Conservation (phyloP, 2,888 invertebrate genomes). For the Kryphioiulus occultus region DNA sequence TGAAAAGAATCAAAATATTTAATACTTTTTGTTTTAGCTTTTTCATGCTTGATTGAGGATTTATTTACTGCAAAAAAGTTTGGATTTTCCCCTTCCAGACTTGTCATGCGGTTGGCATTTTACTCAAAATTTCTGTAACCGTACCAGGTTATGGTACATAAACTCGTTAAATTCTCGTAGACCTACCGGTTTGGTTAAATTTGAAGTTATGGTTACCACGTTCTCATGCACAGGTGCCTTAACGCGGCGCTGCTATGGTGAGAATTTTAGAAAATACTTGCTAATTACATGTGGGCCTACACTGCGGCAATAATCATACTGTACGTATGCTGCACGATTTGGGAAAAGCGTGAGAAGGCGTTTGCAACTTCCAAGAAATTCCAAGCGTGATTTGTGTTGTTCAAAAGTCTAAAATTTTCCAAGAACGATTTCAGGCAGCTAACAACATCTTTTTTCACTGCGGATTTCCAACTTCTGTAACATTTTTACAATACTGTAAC, state of each 20-base stretch:
- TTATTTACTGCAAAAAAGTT: background rate
- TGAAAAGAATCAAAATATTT: background rate
- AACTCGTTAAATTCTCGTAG: background rate
- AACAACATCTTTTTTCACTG: too few relatives aligned
- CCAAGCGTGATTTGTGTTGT: background rate
- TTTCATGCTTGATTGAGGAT: background rate
- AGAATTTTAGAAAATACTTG: background rate
- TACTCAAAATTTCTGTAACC: background rate
- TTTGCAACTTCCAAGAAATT: background rate
- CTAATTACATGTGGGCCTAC: too few relatives aligned
- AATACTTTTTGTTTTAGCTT: background rate
- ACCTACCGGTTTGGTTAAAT: background rate
- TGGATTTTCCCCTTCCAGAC: background rate
- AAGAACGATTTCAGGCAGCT: background rate
- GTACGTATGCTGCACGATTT: background rate
- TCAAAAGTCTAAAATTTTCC: background rate
- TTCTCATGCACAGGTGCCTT: background rate
- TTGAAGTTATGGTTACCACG: background rate
- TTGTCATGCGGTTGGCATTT: background rate
- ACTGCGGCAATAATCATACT: background rate
- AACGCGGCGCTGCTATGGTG: background rate
- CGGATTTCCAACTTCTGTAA: too few relatives aligned
- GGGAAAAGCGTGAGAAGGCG: background rate
- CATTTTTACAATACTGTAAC: too few relatives aligned
- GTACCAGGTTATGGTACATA: too few relatives aligned